Percentiles rank a stretch among this genome's conserved stretches.
Evolutionary conservation across 2,113 vertebrate species (phyloP).

Genomic region (Sinocyclocheilus anshuiensis): DNA sequence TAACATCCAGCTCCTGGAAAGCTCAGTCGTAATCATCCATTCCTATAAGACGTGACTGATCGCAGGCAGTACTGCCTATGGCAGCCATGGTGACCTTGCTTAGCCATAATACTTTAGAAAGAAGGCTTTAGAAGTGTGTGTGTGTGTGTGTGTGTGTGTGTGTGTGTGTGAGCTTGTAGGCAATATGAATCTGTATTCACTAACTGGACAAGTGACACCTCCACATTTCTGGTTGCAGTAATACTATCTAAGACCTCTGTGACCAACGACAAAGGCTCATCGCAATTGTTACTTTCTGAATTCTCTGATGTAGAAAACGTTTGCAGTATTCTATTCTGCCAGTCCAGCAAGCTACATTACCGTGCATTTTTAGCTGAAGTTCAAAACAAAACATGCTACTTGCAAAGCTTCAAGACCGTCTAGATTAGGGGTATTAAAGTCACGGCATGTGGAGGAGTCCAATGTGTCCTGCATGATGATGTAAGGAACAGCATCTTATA

Average conservation of each 20-base stretch:
- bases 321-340: neutral
- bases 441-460: neutral
- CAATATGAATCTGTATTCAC: slow-evolving; percentile 22
- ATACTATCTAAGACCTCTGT: slow-evolving; percentile 1
- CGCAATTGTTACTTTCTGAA: neutral
- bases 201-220: slow-evolving; percentile 28
- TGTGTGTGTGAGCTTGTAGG: neutral
- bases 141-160: neutral
- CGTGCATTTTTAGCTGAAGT: neutral
- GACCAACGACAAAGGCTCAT: neutral
- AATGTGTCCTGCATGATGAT: too few relatives aligned
- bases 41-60: slow-evolving; percentile 47
- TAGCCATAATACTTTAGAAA: slow-evolving; percentile 32
- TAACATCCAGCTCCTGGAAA: slow-evolving; percentile 35
- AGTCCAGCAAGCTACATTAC: neutral
- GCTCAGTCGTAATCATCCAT: slow-evolving; percentile 40
- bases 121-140: neutral
- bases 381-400: neutral
- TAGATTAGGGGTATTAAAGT: neutral
- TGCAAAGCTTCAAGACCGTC: neutral
- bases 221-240: slow-evolving; percentile 41
- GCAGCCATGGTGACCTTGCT: slow-evolving; percentile 45
- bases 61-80: slow-evolving; percentile 14
- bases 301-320: neutral
- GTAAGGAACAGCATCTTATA: too few relatives aligned